Conservation (phyloP, 1,140 invertebrate genomes). For the Paracyclopina nana region DNA sequence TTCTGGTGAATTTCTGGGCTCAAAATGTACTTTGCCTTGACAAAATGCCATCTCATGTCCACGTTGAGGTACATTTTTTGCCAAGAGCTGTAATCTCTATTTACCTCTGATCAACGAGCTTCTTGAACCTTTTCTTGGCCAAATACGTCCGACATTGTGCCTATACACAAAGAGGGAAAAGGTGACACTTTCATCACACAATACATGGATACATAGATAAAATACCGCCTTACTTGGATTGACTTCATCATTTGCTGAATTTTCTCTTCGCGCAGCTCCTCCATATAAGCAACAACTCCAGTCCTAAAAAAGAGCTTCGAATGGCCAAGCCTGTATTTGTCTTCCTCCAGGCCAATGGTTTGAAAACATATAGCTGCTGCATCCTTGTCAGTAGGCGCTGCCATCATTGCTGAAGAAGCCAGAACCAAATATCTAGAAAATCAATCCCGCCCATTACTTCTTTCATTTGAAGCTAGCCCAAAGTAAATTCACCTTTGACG, state of each 20-base stretch:
- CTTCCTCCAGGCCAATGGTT: slow-evolving; percentile 31
- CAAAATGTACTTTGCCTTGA: too few species aligned
- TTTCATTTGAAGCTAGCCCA: neutral
- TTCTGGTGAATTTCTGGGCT: too few species aligned
- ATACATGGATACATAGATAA: too few species aligned
- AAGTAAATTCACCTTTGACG: slow-evolving; percentile 16
- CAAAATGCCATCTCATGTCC: too few species aligned
- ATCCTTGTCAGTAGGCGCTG: slow-evolving; percentile 29
- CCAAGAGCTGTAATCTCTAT: too few species aligned
- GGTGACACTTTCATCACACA: too few species aligned
- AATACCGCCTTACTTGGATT: too few species aligned
- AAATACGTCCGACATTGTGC: too few species aligned
- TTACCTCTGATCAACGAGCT: too few species aligned
- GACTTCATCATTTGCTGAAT: slow-evolving; percentile 94
- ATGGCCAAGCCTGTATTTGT: slow-evolving; percentile 34
- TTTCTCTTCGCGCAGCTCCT: slow-evolving; percentile 98
- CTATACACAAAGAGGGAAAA: too few species aligned
- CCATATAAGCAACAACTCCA: slow-evolving; percentile 98
- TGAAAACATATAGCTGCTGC: slow-evolving; percentile 34
- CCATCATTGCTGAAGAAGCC: slow-evolving; percentile 32
- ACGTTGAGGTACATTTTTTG: too few species aligned
- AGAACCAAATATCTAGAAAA: slow-evolving; percentile 32
- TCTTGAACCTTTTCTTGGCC: too few species aligned
- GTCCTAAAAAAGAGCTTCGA: slow-evolving; percentile 74
- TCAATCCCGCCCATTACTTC: neutral